Evolutionary conservation across 53 echinoderm and acorn worm species (phyloP).

Genomic region (Paracentrotus lividus): DNA sequence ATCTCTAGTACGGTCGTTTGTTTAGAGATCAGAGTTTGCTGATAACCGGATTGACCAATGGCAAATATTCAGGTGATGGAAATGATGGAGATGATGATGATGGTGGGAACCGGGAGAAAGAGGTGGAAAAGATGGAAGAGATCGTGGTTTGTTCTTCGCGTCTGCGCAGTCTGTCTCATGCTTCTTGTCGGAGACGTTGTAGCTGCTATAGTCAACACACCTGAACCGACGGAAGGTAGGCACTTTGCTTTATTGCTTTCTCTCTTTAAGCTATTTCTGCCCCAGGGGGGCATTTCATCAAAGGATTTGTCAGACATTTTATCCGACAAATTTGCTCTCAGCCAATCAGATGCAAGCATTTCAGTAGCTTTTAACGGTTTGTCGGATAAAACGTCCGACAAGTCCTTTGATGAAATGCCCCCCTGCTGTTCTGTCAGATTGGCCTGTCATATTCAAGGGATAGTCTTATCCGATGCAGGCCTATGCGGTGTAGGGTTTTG

Average conservation of each 20-base stretch:
- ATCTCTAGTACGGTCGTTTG: background rate
- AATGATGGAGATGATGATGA: slow-evolving; percentile 39
- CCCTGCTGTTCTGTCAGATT: background rate
- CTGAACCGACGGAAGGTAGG: slow-evolving; percentile 51
- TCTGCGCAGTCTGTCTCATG: slow-evolving; percentile 12
- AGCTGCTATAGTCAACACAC: slow-evolving; percentile 36
- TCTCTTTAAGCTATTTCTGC: background rate
- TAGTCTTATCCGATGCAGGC: no score
- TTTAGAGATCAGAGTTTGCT: slow-evolving; percentile 37
- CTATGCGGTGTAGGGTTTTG: no score
- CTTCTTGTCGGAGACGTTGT: slow-evolving; percentile 22
- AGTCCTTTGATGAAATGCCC: no score
- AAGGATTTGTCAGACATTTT: no score
- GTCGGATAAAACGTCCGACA: no score
- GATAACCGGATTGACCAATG: slow-evolving; percentile 17
- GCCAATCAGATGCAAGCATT: no score
- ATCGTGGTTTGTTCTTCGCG: slow-evolving; percentile 42
- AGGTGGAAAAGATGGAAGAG: slow-evolving; percentile 49
- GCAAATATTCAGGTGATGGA: slow-evolving; percentile 20
- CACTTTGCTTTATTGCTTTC: background rate
- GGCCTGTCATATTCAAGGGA: background rate
- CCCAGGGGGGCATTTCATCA: no score
- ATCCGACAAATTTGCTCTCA: no score
- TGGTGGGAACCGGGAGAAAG: slow-evolving; percentile 48
- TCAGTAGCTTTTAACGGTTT: no score